Evolutionary conservation across 2,113 vertebrate species (phyloP).

Genomic region (Gasterosteus nipponicus): DNA sequence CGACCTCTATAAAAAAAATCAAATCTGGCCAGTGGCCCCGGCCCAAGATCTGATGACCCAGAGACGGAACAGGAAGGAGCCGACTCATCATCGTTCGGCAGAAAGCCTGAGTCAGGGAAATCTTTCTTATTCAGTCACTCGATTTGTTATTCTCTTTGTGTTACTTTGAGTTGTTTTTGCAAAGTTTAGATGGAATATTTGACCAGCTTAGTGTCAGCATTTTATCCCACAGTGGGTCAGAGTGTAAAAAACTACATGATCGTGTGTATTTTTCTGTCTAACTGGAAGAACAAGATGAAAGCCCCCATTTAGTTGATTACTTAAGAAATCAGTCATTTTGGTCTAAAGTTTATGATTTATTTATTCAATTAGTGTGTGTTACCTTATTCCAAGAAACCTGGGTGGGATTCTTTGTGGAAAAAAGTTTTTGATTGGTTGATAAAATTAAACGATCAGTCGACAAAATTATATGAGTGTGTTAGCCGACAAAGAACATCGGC

Average conservation of each 20-base stretch:
- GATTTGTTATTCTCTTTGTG: not conserved
- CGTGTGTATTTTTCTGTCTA: not conserved
- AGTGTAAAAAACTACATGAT: not conserved
- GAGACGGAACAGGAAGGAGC: conserved; percentile 37
- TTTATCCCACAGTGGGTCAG: not conserved
- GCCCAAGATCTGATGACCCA: conserved; percentile 5
- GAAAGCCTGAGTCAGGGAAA: conserved; percentile 43
- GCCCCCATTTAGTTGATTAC: not conserved
- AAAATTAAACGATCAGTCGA: not conserved
- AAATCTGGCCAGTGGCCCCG: conserved; percentile 35
- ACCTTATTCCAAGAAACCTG: not conserved
- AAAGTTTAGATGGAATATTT: not conserved
- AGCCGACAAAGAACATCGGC: not conserved
- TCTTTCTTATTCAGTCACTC: not conserved
- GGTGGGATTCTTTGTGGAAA: not conserved
- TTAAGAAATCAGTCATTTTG: not conserved
- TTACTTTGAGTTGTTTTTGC: not conserved
- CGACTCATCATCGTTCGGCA: conserved; percentile 12
- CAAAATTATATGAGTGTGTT: not conserved
- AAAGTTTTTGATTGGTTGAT: not conserved
- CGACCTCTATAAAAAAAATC: not conserved
- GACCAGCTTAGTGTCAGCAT: not conserved
- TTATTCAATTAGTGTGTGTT: not conserved
- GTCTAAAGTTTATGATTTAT: not conserved
- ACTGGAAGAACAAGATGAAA: not conserved